Base-by-base conservation (phyloP, 2,888 invertebrate genomes). In the Stegana nigrithorax region DNA sequence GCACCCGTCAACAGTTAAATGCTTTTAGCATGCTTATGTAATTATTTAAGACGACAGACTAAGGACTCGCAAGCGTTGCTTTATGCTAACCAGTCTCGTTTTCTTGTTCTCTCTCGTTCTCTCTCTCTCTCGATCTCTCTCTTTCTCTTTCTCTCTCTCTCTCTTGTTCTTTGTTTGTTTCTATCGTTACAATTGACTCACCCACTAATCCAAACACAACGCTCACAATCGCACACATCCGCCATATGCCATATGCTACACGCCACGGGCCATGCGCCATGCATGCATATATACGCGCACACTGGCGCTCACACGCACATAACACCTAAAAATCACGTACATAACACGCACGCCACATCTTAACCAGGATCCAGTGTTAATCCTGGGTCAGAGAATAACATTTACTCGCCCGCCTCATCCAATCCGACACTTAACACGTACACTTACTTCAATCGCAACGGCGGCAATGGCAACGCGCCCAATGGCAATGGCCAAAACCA, bases 361-460 rank as follows among this genome's bases (percentile, higher is more conserved):
- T 63, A 67, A 66, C 8, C 79, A 86, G 86, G 86, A 84, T 81
- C 85, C 63, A 84, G 83, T 68, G 67, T 84, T 45, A 85, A 85
- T 72, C 84, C 84, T 64, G 84, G 84, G 62, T 82, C 84, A 21
- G 85, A 86, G 64, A 83, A 85, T 69, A 77, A 79, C 68, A 73
- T 81, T 65, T 70, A 74, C 65, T 67, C 78, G 73, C 69, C 77
- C 39, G 77, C 77, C 57, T 79, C 81, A 75, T 85, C 85, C 67
- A 84, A 84, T 75, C 84, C 84, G 66, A 79, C 83, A 65, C 76
- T 79, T 60, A 83, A 84, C 64, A 80, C 84, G 29, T 83, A 81
- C 67, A 73, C 81, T 65, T 83, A 81, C 62, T 70, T 73, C 51
- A 74, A 70, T 67, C 71, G 72, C 51, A 75, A 71, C 60, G 68